Percentiles rank a stretch among this genome's conserved stretches.
Evolutionary conservation across 2,888 invertebrate species (phyloP).

Genomic region (Fabriciana adippe): DNA sequence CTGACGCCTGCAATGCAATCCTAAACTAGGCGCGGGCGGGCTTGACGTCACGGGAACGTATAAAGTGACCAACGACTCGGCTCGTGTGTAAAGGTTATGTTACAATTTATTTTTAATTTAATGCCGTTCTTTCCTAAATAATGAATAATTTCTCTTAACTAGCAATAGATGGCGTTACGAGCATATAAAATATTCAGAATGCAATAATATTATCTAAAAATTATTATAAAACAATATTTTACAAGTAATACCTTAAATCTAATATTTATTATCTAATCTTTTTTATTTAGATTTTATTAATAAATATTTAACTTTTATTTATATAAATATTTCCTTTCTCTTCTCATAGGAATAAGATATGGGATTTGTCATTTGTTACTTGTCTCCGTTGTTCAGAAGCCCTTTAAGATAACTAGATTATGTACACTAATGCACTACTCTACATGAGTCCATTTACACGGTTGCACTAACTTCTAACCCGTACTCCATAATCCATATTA

Average conservation of each 20-base stretch:
- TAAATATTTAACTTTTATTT: background rate
- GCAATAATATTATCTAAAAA: no score
- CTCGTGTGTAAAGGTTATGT: constrained; percentile 7
- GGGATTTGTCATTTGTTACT: constrained; percentile 8
- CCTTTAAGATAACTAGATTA: constrained; percentile 18
- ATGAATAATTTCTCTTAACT: background rate
- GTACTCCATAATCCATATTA: no score
- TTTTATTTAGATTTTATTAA: background rate
- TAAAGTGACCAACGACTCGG: constrained; percentile 1
- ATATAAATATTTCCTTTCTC: background rate
- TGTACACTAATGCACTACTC: background rate
- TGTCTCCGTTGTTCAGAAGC: constrained; percentile 12
- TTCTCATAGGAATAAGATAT: constrained; percentile 2
- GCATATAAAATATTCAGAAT: background rate
- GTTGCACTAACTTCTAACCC: no score
- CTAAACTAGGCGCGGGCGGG: constrained; percentile 7
- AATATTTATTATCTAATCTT: no score
- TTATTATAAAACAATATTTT: no score
- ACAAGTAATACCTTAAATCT: no score
- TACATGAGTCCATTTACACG: background rate
- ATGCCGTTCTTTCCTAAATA: background rate
- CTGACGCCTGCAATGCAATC: constrained; percentile 15
- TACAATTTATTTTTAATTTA: constrained; percentile 15
- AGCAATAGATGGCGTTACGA: constrained; percentile 4
- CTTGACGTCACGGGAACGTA: constrained; percentile 13